Evolutionary conservation across 35 echinoderm and acorn worm species (phyloP).

Genomic region (Acanthaster planci): DNA sequence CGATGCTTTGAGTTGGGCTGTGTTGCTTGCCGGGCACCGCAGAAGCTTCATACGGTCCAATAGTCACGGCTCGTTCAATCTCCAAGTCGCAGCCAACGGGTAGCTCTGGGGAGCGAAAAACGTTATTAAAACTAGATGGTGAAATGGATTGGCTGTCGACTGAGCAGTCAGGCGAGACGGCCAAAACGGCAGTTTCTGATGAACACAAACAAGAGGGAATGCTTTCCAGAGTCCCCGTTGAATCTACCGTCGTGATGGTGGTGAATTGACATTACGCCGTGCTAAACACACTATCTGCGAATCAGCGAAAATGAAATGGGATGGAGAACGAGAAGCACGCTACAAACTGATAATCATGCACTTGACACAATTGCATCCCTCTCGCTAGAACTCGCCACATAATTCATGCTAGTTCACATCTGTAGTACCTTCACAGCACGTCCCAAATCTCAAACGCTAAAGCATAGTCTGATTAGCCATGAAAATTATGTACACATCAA

Average conservation of each 20-base stretch:
- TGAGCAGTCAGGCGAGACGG: neutral
- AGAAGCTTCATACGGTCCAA: slow-evolving; percentile 34
- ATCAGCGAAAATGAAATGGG: neutral
- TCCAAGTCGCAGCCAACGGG: slow-evolving; percentile 18
- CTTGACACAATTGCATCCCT: neutral
- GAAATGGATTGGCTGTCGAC: slow-evolving; percentile 21
- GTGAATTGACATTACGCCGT: slow-evolving; percentile 19
- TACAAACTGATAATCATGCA: slow-evolving; percentile 10
- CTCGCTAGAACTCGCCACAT: neutral
- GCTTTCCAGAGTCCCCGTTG: no score
- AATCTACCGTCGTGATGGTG: neutral
- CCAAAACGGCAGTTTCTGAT: slow-evolving; percentile 12
- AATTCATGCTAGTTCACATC: neutral
- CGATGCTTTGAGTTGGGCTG: slow-evolving; percentile 56
- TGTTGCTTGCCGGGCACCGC: slow-evolving; percentile 63
- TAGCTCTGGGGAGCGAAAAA: slow-evolving; percentile 20
- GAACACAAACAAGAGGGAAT: slow-evolving; percentile 11
- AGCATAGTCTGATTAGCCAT: no score
- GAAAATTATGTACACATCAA: no score
- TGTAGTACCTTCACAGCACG: no score
- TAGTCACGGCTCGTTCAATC: slow-evolving; percentile 23
- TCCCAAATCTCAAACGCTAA: no score
- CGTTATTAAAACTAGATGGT: slow-evolving; percentile 18
- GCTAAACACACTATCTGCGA: slow-evolving; percentile 5
- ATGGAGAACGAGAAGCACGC: neutral